Evolutionary conservation across 1,140 invertebrate genomes (phyloP).

Genomic region (Drosophila sp.): DNA sequence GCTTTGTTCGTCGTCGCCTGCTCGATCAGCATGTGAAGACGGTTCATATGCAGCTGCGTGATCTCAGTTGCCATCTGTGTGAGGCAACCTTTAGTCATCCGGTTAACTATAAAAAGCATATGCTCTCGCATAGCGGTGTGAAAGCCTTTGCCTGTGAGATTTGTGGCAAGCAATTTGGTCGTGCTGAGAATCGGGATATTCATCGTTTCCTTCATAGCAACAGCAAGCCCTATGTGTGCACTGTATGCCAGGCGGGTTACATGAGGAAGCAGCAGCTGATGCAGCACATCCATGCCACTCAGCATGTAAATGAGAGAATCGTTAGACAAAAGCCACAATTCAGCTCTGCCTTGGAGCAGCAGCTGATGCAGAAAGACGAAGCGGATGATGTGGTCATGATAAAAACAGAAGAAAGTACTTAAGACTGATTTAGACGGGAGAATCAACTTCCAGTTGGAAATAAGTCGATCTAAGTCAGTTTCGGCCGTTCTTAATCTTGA

Average conservation of each 20-base stretch:
- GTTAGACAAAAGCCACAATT: constrained; percentile 91
- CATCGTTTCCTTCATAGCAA: constrained; percentile 93
- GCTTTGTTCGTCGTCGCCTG: constrained; percentile 89
- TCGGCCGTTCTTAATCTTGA: no score
- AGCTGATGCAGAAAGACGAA: background rate
- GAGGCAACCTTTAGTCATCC: constrained; percentile 92
- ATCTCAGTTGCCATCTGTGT: constrained; percentile 89
- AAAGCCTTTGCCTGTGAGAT: constrained; percentile 92
- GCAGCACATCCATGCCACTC: constrained; percentile 89
- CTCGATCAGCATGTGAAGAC: constrained; percentile 93
- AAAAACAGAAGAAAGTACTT: background rate
- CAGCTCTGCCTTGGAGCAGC: constrained; percentile 31
- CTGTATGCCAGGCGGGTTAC: constrained; percentile 91
- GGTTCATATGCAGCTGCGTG: constrained; percentile 90
- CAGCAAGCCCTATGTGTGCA: constrained; percentile 93
- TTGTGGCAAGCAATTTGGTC: constrained; percentile 94
- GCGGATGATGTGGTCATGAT: background rate
- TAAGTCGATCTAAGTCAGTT: no score
- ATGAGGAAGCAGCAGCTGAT: constrained; percentile 92
- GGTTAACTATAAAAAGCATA: constrained; percentile 92
- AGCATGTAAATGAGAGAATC: constrained; percentile 90
- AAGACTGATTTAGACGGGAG: background rate
- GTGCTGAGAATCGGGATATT: constrained; percentile 92
- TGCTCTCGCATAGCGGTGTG: constrained; percentile 90
- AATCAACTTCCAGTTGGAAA: no score